These are phyloP conservation scores for Loriculus beryllinus DNA, from an alignment of 2,797 vertebrate genomes.

Conservation along the genomic window DNA sequence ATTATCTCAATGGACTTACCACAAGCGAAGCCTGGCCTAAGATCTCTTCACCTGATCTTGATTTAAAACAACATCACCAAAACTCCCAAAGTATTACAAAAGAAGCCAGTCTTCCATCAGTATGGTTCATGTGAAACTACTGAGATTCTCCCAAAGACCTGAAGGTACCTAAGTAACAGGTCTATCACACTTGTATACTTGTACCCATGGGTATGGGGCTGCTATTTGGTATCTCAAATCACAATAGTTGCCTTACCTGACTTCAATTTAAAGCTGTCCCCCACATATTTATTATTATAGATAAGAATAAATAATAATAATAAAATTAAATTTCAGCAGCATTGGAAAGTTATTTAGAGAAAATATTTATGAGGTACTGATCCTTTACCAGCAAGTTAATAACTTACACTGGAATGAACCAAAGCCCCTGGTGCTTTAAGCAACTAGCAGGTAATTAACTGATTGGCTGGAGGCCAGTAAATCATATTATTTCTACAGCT, in stretches of 20 bases:
- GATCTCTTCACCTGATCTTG: background rate
- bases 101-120: background rate
- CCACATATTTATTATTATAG: background rate
- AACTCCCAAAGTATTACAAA: background rate
- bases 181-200: background rate
- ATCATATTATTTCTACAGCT: constrained; percentile 10
- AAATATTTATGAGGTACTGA: constrained; percentile 32
- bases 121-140: background rate
- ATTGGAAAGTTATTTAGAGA: constrained; percentile 2
- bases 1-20: background rate
- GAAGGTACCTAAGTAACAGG: background rate
- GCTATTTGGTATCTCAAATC: background rate
- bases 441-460: constrained; percentile 45
- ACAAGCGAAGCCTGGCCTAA: background rate
- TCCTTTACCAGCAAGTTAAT: constrained; percentile 46
- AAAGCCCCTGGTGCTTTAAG: constrained; percentile 12
- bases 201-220: background rate
- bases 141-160: background rate
- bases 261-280: background rate
- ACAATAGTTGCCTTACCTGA: background rate
- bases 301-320: background rate
- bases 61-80: background rate
- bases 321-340: background rate
- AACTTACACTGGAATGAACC: constrained; percentile 17
- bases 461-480: constrained; percentile 39